phyloP scores from a whole-genome alignment of 1,140 invertebrate genomes.

The Heliconius congener region DNA sequence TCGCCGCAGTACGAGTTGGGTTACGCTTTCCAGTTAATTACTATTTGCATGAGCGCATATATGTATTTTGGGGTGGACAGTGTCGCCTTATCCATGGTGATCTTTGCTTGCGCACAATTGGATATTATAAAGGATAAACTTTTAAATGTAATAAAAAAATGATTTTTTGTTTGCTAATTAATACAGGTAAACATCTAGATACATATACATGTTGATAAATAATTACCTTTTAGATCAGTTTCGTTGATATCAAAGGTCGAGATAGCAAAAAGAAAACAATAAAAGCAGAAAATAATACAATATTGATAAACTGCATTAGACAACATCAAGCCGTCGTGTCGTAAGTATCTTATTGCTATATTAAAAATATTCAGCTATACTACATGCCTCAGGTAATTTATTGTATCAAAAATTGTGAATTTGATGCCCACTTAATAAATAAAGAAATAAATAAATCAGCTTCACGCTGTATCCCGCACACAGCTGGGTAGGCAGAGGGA shows the following conservation, averaged over 20 bases:
- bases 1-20: conserved; percentile 64
- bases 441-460: too few species aligned
- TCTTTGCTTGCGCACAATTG: conserved; percentile 68
- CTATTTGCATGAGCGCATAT: conserved; percentile 67
- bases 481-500: too few species aligned
- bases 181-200: not conserved
- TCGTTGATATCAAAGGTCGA: not conserved
- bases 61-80: conserved; percentile 76
- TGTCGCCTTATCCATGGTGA: conserved; percentile 61
- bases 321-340: conserved; percentile 60
- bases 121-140: conserved; percentile 70
- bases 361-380: too few species aligned
- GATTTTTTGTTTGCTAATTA: conserved; percentile 3
- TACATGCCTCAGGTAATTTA: too few species aligned
- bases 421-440: too few species aligned
- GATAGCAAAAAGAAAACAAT: conserved; percentile 19
- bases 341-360: conserved; percentile 43
- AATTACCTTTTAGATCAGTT: not conserved
- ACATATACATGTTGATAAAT: not conserved
- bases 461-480: too few species aligned
- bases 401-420: too few species aligned
- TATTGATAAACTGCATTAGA: conserved; percentile 57
- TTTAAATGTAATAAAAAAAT: conserved; percentile 50
- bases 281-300: conserved; percentile 49
- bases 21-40: conserved; percentile 60